phyloP scores from a whole-genome alignment of 2,113 vertebrate genomes.

The Elachura formosa region DNA sequence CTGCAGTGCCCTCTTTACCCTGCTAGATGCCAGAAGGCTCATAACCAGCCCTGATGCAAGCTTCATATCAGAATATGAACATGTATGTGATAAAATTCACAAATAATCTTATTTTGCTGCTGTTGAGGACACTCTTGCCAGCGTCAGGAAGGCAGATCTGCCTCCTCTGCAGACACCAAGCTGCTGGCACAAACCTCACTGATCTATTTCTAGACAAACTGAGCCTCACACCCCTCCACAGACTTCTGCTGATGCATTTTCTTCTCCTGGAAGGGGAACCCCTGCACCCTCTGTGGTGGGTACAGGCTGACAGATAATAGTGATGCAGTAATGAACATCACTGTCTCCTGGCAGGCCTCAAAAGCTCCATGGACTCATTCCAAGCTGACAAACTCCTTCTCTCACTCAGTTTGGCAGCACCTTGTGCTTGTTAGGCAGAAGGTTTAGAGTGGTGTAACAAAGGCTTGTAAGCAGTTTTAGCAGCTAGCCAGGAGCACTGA shows the following conservation, averaged over 20 bases:
- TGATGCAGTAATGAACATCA: rapidly evolving
- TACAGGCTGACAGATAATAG: neutral
- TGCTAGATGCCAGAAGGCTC: neutral
- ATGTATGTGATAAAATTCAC: neutral
- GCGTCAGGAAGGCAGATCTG: rapidly evolving
- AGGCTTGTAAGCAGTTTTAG: neutral
- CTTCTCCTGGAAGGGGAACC: neutral
- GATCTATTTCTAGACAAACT: neutral
- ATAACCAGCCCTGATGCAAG: neutral
- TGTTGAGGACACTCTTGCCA: neutral
- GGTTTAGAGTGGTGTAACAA: neutral
- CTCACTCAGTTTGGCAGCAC: neutral
- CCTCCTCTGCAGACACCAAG: neutral
- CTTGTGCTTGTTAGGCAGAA: neutral
- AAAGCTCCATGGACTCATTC: neutral
- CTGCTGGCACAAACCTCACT: neutral
- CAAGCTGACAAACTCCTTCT: neutral
- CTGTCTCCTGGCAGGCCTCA: neutral
- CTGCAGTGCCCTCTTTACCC: neutral
- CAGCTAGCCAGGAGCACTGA: neutral
- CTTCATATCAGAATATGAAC: neutral
- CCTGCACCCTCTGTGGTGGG: rapidly evolving
- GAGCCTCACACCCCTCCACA: neutral
- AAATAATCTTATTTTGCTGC: neutral
- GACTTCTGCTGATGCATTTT: neutral